Conservation (phyloP, 2,888 invertebrate species). For the Scaptomyza caliginosa region DNA sequence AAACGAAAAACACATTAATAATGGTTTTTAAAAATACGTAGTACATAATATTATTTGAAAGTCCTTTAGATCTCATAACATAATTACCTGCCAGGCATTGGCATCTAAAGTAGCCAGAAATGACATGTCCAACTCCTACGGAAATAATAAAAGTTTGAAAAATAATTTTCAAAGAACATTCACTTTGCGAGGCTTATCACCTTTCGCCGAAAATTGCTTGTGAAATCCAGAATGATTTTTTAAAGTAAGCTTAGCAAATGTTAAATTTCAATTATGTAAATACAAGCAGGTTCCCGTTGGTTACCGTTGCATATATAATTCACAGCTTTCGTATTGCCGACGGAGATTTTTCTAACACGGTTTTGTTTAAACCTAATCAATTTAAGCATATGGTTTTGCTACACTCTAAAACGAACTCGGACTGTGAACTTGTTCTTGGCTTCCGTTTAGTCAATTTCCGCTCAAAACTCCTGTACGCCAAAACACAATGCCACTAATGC, state of each 20-base stretch:
- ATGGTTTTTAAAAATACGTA: too few relatives aligned
- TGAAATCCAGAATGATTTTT: conserved; percentile 83
- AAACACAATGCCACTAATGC: conserved; percentile 44
- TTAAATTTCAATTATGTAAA: conserved; percentile 63
- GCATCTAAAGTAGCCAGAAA: conserved; percentile 85
- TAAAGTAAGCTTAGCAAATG: conserved; percentile 38
- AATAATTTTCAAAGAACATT: conserved; percentile 53
- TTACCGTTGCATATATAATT: conserved; percentile 15
- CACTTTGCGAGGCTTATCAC: conserved; percentile 51
- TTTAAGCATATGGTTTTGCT: conserved; percentile 36
- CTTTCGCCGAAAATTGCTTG: conserved; percentile 83
- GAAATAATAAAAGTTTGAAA: conserved; percentile 64
- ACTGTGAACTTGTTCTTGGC: conserved; percentile 58
- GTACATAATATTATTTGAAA: neutral
- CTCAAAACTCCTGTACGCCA: conserved; percentile 68
- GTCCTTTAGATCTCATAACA: neutral
- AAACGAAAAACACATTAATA: too few relatives aligned
- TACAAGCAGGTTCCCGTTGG: conserved; percentile 26
- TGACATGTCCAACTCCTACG: conserved; percentile 85
- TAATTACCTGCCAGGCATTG: conserved; percentile 85
- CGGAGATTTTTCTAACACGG: conserved; percentile 53
- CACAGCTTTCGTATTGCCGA: conserved; percentile 52
- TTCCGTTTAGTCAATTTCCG: conserved; percentile 82
- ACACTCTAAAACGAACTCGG: conserved; percentile 26
- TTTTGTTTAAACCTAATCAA: conserved; percentile 27